These are phyloP conservation scores for Papilio polyxenes DNA, from an alignment of 1,140 invertebrate species.

Conservation along the genomic window DNA sequence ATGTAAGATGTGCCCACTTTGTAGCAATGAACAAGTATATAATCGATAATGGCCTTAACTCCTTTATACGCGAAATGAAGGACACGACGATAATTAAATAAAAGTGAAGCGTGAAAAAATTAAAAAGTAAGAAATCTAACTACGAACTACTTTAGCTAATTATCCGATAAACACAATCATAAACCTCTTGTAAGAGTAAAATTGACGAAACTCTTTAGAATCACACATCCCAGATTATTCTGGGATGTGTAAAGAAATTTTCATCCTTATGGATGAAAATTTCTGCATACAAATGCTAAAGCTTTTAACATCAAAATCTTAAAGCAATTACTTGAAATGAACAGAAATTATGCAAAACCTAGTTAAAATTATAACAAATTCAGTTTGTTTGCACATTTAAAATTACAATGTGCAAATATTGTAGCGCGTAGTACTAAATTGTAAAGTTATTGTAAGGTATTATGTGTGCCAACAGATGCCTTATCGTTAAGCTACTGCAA, in stretches of 20 bases:
- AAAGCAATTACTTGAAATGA: not conserved
- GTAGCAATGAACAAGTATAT: not conserved
- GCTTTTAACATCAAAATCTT: not conserved
- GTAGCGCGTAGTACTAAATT: not conserved
- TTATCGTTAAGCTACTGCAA: constrained; percentile 14
- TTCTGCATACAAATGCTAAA: too few relatives aligned
- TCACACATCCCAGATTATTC: too few relatives aligned
- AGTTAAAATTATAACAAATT: not conserved
- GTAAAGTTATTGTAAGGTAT: constrained; percentile 14
- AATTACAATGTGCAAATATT: constrained; percentile 13
- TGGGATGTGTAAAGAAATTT: too few relatives aligned
- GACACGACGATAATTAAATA: not conserved
- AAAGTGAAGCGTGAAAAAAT: not conserved
- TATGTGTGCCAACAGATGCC: not conserved
- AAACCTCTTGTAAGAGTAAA: too few relatives aligned
- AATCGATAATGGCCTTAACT: constrained; percentile 24
- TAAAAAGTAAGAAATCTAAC: not conserved
- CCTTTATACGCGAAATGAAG: not conserved
- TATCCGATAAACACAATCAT: too few relatives aligned
- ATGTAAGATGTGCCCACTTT: not conserved
- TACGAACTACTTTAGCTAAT: too few relatives aligned
- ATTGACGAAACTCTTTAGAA: too few relatives aligned
- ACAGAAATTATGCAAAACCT: not conserved
- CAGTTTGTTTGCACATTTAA: not conserved
- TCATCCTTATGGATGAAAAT: too few relatives aligned